Conservation (phyloP, 2,113 vertebrate species). For the Platichthys flesus region DNA sequence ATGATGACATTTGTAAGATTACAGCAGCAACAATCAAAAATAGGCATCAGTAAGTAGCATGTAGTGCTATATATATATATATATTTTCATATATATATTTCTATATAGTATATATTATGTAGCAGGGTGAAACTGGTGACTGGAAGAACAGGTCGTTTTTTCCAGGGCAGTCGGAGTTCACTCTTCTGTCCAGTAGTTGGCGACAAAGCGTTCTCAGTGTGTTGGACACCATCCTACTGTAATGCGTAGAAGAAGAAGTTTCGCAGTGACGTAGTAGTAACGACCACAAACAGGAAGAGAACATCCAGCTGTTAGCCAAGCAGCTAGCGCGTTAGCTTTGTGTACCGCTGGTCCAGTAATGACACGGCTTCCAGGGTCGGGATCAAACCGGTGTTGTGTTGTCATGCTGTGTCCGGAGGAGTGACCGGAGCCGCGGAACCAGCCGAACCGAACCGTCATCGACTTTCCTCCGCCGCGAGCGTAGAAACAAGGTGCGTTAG, state of each 20-base stretch:
- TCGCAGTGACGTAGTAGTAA: background rate
- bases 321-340: constrained; percentile 8
- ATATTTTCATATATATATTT: too few relatives aligned
- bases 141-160: background rate
- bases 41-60: too few relatives aligned
- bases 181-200: background rate
- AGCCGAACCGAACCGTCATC: constrained; percentile 32
- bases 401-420: constrained; percentile 70
- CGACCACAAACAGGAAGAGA: constrained; percentile 72
- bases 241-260: background rate
- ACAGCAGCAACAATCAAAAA: too few relatives aligned
- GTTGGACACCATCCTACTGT: background rate
- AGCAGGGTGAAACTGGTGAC: too few relatives aligned
- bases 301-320: constrained; percentile 61
- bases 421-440: constrained; percentile 27
- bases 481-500: constrained; percentile 79
- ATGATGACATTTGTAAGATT: too few relatives aligned
- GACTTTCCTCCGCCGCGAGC: constrained; percentile 70
- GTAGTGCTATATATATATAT: too few relatives aligned
- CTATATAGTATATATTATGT: too few relatives aligned
- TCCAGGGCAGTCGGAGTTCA: background rate
- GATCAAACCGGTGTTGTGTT: constrained; percentile 19
- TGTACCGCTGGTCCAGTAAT: constrained; percentile 33
- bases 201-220: background rate
- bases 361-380: constrained; percentile 39